Evolutionary conservation across 2,113 vertebrate genomes (phyloP).

Genomic region (Ochotona princeps): DNA sequence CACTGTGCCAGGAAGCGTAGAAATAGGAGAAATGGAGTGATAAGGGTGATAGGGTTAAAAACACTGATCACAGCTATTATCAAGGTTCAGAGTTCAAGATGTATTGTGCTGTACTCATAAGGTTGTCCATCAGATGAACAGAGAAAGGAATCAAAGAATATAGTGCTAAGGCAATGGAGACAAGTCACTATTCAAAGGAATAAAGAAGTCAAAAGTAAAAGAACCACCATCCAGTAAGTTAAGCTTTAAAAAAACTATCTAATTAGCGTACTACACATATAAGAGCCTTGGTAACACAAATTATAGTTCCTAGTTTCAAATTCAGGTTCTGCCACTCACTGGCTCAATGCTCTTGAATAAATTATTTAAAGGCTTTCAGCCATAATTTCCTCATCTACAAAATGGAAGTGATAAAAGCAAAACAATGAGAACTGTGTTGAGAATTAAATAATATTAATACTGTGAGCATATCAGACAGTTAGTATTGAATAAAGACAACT

Average conservation of each 20-base stretch:
- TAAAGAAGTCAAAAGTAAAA: background rate
- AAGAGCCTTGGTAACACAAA: background rate
- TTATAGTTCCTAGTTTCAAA: background rate
- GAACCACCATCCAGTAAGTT: background rate
- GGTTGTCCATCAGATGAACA: background rate
- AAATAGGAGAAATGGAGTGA: background rate
- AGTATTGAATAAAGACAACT: background rate
- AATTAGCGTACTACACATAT: background rate
- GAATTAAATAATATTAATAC: background rate
- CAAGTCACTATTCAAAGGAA: background rate
- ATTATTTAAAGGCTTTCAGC: background rate
- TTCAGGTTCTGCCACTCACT: background rate
- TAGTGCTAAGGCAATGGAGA: background rate
- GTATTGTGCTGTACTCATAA: background rate
- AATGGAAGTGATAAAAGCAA: background rate
- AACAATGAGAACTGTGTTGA: background rate
- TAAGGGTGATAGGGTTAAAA: background rate
- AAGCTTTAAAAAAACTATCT: background rate
- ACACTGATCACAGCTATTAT: background rate
- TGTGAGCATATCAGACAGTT: background rate
- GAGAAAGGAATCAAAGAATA: background rate
- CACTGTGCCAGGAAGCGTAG: background rate
- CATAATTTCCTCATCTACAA: background rate
- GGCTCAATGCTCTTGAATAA: background rate
- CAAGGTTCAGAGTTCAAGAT: background rate